Evolutionary conservation across 2,888 invertebrate species (phyloP).

Genomic region (Leptopterna dolabrata): DNA sequence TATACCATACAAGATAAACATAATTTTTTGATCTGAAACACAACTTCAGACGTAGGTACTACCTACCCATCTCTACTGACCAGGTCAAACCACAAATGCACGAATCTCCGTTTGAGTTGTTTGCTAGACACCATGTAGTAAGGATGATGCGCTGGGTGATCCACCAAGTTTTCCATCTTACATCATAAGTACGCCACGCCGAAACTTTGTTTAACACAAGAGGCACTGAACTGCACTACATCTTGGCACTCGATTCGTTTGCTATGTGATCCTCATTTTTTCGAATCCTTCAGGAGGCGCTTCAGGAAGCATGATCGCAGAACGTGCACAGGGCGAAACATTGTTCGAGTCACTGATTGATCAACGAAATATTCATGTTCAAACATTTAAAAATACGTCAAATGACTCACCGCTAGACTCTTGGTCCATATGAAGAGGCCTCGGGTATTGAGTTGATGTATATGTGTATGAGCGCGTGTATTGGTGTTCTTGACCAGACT

Average conservation of each 20-base stretch:
- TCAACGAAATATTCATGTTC: neutral
- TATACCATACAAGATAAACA: too few relatives aligned
- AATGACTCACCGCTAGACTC: slow-evolving; percentile 24
- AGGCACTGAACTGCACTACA: neutral
- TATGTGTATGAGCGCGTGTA: slow-evolving; percentile 19
- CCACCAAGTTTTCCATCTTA: neutral
- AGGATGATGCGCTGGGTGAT: too few relatives aligned
- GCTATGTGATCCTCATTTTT: neutral
- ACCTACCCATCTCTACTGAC: too few relatives aligned
- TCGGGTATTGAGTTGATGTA: neutral
- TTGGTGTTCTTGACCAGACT: slow-evolving; percentile 18
- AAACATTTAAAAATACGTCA: neutral
- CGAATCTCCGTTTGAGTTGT: too few relatives aligned
- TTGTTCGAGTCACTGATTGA: neutral
- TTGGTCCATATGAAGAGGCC: slow-evolving; percentile 24
- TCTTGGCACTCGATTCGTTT: neutral
- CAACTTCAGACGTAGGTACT: too few relatives aligned
- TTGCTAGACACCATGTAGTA: too few relatives aligned
- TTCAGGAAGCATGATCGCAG: neutral
- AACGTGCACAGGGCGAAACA: neutral
- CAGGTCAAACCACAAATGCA: too few relatives aligned
- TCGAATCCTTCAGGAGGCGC: neutral
- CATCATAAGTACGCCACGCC: too few relatives aligned
- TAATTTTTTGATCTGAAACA: too few relatives aligned
- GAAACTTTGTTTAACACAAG: neutral